These are phyloP conservation scores for Neostethus bicornis DNA, from an alignment of 2,797 vertebrate genomes.

Conservation along the genomic window DNA sequence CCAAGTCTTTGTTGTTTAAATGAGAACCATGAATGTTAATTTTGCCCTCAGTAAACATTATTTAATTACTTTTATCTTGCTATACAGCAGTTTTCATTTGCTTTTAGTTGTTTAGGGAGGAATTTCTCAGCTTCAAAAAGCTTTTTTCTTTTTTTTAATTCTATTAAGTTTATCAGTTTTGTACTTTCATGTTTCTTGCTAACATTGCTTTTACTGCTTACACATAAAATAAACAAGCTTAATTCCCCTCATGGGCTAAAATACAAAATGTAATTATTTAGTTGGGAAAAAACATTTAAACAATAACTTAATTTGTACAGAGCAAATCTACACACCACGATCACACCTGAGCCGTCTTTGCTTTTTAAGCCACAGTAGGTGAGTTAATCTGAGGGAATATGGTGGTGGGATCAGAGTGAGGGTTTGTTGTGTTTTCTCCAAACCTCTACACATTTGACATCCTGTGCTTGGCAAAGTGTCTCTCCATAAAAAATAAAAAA, in stretches of 20 bases:
- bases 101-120: constrained; percentile 8
- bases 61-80: constrained; percentile 25
- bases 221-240: constrained; percentile 42
- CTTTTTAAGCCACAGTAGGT: constrained; percentile 26
- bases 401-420: constrained; percentile 44
- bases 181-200: constrained; percentile 16
- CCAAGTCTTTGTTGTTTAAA: constrained; percentile 28
- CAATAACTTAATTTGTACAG: constrained; percentile 17
- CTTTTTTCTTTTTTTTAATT: constrained; percentile 2
- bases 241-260: constrained; percentile 58
- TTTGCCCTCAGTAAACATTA: constrained; percentile 12
- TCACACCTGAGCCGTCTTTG: constrained; percentile 12
- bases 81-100: constrained; percentile 33
- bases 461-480: constrained; percentile 35
- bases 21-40: constrained; percentile 24
- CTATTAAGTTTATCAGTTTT: constrained; percentile 28
- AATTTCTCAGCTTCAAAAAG: constrained; percentile 1
- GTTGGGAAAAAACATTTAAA: constrained; percentile 66
- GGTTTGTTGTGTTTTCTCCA: constrained; percentile 52
- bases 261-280: constrained; percentile 57
- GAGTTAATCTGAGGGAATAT: constrained; percentile 41
- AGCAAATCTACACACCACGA: constrained; percentile 8
- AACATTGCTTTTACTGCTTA: constrained; percentile 21
- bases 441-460: constrained; percentile 40
- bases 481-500: constrained; percentile 49